A percentile compares a stretch with the other conserved stretches of the same genome.
Conservation (phyloP, 2,888 invertebrate genomes). For the Chalcis sispes region DNA sequence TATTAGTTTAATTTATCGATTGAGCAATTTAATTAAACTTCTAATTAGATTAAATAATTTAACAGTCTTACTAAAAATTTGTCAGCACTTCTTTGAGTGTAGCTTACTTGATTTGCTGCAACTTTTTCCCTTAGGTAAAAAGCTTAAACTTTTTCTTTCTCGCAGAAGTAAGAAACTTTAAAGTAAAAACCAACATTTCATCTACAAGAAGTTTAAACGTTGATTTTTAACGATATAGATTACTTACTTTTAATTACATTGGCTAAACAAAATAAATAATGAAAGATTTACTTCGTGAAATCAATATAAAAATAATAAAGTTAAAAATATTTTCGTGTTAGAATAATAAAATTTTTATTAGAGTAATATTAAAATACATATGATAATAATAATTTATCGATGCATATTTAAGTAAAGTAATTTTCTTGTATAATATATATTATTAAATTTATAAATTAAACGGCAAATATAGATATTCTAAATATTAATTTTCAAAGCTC, state of each 20-base stretch:
- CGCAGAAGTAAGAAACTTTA: constrained; percentile 42
- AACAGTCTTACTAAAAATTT: constrained; percentile 25
- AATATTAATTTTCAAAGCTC: no score
- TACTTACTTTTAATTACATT: constrained; percentile 24
- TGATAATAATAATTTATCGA: not conserved
- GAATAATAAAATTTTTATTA: no score
- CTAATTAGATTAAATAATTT: constrained; percentile 27
- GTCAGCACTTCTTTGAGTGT: constrained; percentile 21
- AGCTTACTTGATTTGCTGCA: constrained; percentile 32
- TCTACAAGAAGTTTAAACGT: constrained; percentile 32
- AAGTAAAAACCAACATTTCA: constrained; percentile 46
- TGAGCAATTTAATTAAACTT: constrained; percentile 7
- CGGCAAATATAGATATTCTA: no score
- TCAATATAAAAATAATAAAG: no score
- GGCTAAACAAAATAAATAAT: not conserved
- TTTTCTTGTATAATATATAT: no score
- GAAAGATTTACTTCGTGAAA: no score
- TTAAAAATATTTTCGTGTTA: no score
- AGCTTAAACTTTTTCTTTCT: constrained; percentile 42
- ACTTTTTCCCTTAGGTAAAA: constrained; percentile 41
- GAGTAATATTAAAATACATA: not conserved
- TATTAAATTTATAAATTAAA: no score
- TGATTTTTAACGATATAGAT: constrained; percentile 18
- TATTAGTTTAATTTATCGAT: no score
- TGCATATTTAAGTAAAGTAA: no score